Evolutionary conservation across 2,113 vertebrate species (phyloP), one percentile per base, ranked within the genome.

Genomic region (Ictalurus punctatus): DNA sequence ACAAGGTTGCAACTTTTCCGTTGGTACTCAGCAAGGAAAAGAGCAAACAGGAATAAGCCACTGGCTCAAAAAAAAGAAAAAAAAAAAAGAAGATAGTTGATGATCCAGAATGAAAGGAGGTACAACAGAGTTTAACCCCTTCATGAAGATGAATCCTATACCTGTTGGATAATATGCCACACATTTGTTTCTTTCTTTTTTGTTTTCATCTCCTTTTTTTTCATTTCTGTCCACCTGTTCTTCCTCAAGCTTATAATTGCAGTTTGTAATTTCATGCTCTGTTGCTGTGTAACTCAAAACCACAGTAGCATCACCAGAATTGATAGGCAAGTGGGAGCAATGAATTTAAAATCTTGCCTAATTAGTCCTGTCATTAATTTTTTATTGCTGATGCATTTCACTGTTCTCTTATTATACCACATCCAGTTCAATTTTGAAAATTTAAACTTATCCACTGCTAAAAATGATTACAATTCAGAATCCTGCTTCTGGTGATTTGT

Each of bases 241-340:
- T 54, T 30, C 23, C 9, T 78, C 27, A 30, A 58, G 48, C 65
- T 56, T 21, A 88, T 92, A 92, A 78, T 87, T 92, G 92, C 93
- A 93, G 92, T 86, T 89, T 69, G 93, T 92, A 94, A 95, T 95
- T 94, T 95, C 94, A 94, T 89, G 90, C 92, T 93, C 91, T 85
- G 92, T 91, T 95, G 93, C 94, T 92, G 91, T 91, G 92, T 94
- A 94, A 94, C 93, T 95, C 92, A 94, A 92, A 93, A 92, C 95
- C 90, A 90, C 81, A 86, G 91, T 92, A 90, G 87, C 80, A 86
- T 89, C 89, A 91, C 56, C 90, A 89, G 90, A 90, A 89, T 87
- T 93, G 90, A 91, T 90, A 14, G 87, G 90, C 91, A 92, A 90
- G 91, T 76, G 30, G 44, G 52, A 63, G 94, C 95, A 94, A 93